Evolutionary conservation across 2,113 vertebrate genomes (phyloP).

Genomic region (Siphamia tubifer): DNA sequence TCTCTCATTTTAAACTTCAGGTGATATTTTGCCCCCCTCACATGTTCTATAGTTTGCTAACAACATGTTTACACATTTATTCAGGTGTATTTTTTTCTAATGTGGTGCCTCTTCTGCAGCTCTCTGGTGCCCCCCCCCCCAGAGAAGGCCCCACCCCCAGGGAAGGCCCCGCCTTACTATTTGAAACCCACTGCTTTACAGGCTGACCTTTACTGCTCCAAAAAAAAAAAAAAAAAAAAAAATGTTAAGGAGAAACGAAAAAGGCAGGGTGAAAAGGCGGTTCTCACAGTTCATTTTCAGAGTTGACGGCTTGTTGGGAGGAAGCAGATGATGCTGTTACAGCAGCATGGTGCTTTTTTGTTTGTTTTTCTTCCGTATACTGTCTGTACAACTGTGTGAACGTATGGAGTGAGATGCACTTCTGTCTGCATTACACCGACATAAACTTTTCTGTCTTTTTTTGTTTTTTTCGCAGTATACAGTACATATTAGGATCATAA

Average conservation of each 20-base stretch:
- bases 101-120: too few relatives aligned
- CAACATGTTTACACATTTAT: too few relatives aligned
- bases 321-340: conserved; percentile 37
- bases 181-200: too few relatives aligned
- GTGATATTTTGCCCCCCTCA: too few relatives aligned
- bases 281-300: conserved; percentile 40
- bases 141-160: too few relatives aligned
- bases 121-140: too few relatives aligned
- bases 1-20: too few relatives aligned
- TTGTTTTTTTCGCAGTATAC: conserved; percentile 19
- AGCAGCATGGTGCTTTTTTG: conserved; percentile 29
- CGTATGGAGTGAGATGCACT: background rate
- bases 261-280: conserved; percentile 29
- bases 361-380: conserved; percentile 20
- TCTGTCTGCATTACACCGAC: conserved; percentile 16
- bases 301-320: conserved; percentile 33
- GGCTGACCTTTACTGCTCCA: conserved; percentile 21
- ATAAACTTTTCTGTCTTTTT: background rate
- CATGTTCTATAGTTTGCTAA: too few relatives aligned
- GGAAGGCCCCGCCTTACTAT: too few relatives aligned
- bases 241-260: conserved; percentile 9
- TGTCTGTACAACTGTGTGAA: conserved; percentile 13
- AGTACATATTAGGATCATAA: conserved; percentile 46
- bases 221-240: conserved; percentile 16
- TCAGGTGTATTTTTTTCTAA: too few relatives aligned